Conservation (phyloP, 2,888 invertebrate genomes). For the Tanytarsus gracilentus region DNA sequence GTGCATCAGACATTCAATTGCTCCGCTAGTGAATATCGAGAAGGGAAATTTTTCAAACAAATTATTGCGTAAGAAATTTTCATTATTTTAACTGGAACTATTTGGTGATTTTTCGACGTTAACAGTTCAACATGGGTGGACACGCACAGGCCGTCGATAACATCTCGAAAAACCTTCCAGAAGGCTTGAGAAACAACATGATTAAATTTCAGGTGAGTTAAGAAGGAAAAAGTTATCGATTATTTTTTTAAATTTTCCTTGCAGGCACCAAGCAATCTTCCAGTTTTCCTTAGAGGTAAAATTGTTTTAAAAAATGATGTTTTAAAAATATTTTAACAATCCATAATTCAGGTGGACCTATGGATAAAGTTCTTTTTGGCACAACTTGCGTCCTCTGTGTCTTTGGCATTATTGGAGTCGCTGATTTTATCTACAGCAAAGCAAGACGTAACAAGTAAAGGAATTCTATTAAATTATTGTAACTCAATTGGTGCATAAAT, state of each 20-base stretch:
- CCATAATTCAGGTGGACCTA: conserved; percentile 36
- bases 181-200: conserved; percentile 38
- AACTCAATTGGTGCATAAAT: neutral
- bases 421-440: conserved; percentile 38
- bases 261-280: conserved; percentile 39
- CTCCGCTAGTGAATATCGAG: neutral
- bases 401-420: conserved; percentile 37
- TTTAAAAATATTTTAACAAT: neutral
- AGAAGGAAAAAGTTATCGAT: conserved; percentile 15
- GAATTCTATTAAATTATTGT: neutral
- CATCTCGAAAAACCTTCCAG: conserved; percentile 35
- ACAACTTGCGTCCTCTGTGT: conserved; percentile 40
- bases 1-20: conserved; percentile 16
- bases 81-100: neutral
- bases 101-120: neutral
- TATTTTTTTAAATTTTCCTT: conserved; percentile 28
- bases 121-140: neutral
- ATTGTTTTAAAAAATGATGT: neutral
- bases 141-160: neutral
- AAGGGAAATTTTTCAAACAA: conserved; percentile 17
- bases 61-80: conserved; percentile 28
- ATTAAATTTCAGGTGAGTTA: conserved; percentile 39
- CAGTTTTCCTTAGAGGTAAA: conserved; percentile 39
- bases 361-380: conserved; percentile 39
- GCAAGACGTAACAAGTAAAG: conserved; percentile 37